Conservation (phyloP, 2,888 invertebrate species). For the Elmis aenea region DNA sequence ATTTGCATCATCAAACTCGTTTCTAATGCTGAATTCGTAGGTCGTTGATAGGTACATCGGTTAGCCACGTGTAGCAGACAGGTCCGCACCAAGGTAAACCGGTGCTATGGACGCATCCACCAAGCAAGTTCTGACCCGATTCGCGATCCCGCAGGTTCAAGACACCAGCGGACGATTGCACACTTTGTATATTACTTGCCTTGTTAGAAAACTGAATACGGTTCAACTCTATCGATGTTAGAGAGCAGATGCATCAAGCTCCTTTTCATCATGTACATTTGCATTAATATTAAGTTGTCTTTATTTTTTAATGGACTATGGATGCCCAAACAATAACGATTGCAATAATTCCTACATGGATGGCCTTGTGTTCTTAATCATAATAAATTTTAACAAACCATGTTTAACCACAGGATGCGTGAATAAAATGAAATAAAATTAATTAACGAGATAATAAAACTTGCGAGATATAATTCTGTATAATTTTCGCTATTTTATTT, state of each 20-base stretch:
- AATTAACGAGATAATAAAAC: too few relatives aligned
- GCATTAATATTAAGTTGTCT: too few relatives aligned
- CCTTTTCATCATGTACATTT: too few relatives aligned
- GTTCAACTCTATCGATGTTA: slow-evolving; percentile 6
- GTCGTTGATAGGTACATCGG: slow-evolving; percentile 14
- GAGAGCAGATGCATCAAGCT: slow-evolving; percentile 6
- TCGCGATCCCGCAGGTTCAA: not conserved
- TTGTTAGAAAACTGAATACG: slow-evolving; percentile 10
- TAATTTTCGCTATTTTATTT: too few relatives aligned
- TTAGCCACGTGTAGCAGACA: slow-evolving; percentile 19
- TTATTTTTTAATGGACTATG: too few relatives aligned
- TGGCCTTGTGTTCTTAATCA: too few relatives aligned
- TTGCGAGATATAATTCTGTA: too few relatives aligned
- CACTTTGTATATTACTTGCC: slow-evolving; percentile 11
- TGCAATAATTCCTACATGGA: too few relatives aligned
- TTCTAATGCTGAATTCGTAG: slow-evolving; percentile 16
- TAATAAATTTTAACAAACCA: too few relatives aligned
- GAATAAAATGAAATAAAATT: too few relatives aligned
- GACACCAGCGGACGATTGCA: slow-evolving; percentile 6
- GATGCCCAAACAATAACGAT: too few relatives aligned
- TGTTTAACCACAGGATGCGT: too few relatives aligned
- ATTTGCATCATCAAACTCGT: slow-evolving; percentile 16
- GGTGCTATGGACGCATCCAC: slow-evolving; percentile 13
- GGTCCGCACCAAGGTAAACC: slow-evolving; percentile 21
- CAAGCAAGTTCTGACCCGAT: slow-evolving; percentile 3